Base-by-base conservation (phyloP, 2,113 vertebrate species). In the Colaptes auratus region DNA sequence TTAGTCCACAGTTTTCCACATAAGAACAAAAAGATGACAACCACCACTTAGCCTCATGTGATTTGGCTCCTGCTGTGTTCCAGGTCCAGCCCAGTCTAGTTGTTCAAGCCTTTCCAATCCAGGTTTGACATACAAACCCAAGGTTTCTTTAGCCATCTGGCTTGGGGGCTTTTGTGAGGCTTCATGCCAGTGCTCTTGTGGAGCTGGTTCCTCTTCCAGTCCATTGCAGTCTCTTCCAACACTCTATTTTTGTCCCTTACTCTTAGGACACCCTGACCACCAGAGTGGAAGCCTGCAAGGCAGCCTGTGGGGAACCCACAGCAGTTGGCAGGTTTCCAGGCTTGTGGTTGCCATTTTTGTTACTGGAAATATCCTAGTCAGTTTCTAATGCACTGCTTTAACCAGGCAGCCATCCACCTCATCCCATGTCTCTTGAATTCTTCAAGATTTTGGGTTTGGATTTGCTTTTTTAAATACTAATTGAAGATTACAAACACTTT, bases 321-420 rank as follows among this genome's bases (percentile, higher is more conserved):
- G 48, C 4, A 78, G 36, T 33, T 72, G 81, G 42, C 7, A 1
- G 31, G 9, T 82, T 87, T 87, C 81, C 87, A 87, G 74, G 30
- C 66, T 69, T 82, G 48, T 58, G 58, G 28, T 53, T 89, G 42
- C 61, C 36, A 53, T 89, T 90, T 89, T 69, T 65, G 33, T 82
- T 76, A 76, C 67, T 88, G 72, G 75, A 94, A 96, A 93, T 58
- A 90, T 60, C 52, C 75, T 59, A 71, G 88, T 76, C 70, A 63
- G 27, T 59, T 92, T 36, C 46, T 74, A 71, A 80, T 59, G n/a
- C 10, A 52, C 39, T 76, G 44, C 46, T 46, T 66, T 76, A 70
- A 72, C 64, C 75, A 86, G 67, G 48, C 39, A 92, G 46, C 63
- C 58, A 39, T 30, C 16, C 16, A 66, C 30, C 28, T 88, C 64